Evolutionary conservation across 2,888 invertebrate genomes (phyloP), one percentile per base, ranked within the genome.

Genomic region (Cerceris ruficornis): DNA sequence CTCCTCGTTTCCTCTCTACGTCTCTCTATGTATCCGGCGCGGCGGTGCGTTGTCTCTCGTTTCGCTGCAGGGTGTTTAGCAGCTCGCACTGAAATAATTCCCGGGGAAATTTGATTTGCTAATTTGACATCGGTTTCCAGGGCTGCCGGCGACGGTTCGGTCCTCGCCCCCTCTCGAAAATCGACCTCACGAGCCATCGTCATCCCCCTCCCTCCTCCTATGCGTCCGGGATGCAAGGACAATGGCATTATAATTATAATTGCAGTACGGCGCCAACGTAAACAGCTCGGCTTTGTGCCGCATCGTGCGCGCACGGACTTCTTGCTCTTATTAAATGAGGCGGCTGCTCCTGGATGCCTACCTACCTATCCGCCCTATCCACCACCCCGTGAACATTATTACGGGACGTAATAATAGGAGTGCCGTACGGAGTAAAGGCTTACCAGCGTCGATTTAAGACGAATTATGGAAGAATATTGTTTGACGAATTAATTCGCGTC

Each of bases 211-310:
- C 4, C 28, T 28, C 75, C 59, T 41, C 42, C 41, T 61, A 58
- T 41, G 61, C 41, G 28, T 28, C 54, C 28, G 28, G 67, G 28
- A 54, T 61, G 74, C 79, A 69, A 75, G 78, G 80, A 88, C 88
- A 88, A 88, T 88, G 77, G 78, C 77, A 83, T 86, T 86, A 84
- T 88, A 84, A 88, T 88, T 88, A 84, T 86, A 88, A 88, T 88
- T 88, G 86, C 83, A 67, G 67, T 60, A 75, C 73, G 78, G 72
- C 75, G 68, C 61, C 66, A 68, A 65, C 71, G 83, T 83, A 87
- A 87, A 87, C 86, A 87, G 83, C 71, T 17, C 75, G 77, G 75
- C 84, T 85, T 86, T 85, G 84, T 81, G 76, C 73, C 49, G 60
- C 28, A 28, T 28, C 28, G 28, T 28, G 58, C 64, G 75, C 62